Conservation (phyloP, 2,113 vertebrate species). For the Gobius niger region DNA sequence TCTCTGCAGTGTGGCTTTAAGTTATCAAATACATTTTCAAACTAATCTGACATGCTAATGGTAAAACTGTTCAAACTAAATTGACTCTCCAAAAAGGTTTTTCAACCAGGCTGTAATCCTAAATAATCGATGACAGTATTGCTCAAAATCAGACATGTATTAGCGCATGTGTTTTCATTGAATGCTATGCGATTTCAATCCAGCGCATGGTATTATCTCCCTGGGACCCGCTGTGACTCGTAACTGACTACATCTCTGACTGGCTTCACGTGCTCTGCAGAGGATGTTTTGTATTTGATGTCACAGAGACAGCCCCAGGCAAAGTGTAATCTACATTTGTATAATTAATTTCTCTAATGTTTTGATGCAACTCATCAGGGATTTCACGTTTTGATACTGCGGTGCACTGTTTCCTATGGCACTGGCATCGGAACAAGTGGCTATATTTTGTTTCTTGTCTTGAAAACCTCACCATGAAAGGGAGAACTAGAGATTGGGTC, state of each 20-base stretch:
- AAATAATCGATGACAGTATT: too few species aligned
- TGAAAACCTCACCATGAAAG: background rate
- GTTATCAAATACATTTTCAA: too few species aligned
- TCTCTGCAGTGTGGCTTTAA: too few species aligned
- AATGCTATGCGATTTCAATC: background rate
- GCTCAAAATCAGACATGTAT: too few species aligned
- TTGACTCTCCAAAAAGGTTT: too few species aligned
- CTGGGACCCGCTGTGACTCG: background rate
- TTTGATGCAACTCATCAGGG: conserved; percentile 8
- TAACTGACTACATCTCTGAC: conserved; percentile 4
- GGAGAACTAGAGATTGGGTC: background rate
- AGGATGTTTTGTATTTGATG: conserved; percentile 30
- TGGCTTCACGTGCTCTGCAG: conserved; percentile 20
- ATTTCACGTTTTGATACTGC: conserved; percentile 29
- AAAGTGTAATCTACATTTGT: conserved; percentile 34
- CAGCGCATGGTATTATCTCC: background rate
- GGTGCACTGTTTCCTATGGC: conserved; percentile 8
- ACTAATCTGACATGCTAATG: too few species aligned
- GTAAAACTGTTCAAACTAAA: too few species aligned
- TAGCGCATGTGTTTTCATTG: too few species aligned
- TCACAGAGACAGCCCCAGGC: conserved; percentile 6
- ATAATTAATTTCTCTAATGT: conserved; percentile 18
- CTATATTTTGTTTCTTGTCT: conserved; percentile 4
- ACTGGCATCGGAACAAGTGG: background rate
- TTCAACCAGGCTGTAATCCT: too few species aligned